Percentiles rank a stretch among this genome's conserved stretches.
phyloP scores from a whole-genome alignment of 2,113 vertebrate genomes.

The Panthera tigris region DNA sequence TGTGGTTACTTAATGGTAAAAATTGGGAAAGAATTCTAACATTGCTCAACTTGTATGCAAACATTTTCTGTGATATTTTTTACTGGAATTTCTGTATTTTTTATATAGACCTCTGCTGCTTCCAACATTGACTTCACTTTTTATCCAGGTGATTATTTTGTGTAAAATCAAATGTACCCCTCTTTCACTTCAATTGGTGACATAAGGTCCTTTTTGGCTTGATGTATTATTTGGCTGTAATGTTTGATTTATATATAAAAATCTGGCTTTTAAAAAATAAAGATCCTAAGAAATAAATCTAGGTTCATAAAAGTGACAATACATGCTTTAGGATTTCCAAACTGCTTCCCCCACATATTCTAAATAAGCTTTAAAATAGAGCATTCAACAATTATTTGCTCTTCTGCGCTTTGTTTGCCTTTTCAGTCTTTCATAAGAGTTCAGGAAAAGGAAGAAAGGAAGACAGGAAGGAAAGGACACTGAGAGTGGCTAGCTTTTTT shows the following conservation, averaged over 20 bases:
- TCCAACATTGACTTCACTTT: not conserved
- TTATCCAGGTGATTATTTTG: not conserved
- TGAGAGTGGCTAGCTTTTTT: not conserved
- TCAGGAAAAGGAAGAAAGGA: not conserved
- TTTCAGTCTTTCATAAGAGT: not conserved
- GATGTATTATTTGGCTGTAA: not conserved
- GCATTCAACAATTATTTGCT: not conserved
- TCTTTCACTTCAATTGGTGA: not conserved
- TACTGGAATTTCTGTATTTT: not conserved
- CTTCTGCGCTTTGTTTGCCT: not conserved
- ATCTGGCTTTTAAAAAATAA: slow-evolving; percentile 5
- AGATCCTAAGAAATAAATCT: not conserved
- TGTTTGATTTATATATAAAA: not conserved
- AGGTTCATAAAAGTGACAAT: not conserved
- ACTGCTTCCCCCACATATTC: not conserved
- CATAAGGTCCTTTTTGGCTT: not conserved
- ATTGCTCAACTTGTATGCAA: not conserved
- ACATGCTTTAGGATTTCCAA: not conserved
- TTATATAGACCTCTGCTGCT: not conserved
- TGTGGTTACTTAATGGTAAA: not conserved
- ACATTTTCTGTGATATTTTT: not conserved
- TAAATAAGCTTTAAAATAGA: slow-evolving; percentile 8
- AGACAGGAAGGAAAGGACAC: not conserved
- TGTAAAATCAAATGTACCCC: not conserved
- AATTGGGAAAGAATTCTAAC: not conserved